Evolutionary conservation across 1,140 invertebrate genomes (phyloP).

Genomic region (Drosophila bocki): DNA sequence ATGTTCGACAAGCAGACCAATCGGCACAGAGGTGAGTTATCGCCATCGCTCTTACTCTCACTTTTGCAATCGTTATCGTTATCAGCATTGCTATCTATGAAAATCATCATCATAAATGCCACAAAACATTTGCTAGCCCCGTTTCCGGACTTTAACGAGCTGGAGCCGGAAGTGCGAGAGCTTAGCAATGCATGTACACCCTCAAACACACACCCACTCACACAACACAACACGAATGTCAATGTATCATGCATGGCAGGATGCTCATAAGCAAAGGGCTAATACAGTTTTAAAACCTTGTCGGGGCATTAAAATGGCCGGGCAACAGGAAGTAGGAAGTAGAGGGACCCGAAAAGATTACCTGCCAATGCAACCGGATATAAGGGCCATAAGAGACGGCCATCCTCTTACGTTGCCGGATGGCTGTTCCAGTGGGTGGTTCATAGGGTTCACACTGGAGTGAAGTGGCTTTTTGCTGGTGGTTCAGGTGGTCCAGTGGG

Average conservation of each 20-base stretch:
- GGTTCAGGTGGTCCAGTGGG: slow-evolving; percentile 1
- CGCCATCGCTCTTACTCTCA: slow-evolving; percentile 8
- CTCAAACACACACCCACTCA: slow-evolving; percentile 31
- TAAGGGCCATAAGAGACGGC: slow-evolving; percentile 62
- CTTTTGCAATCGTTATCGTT: slow-evolving; percentile 2
- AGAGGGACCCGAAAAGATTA: slow-evolving; percentile 72
- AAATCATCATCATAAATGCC: slow-evolving; percentile 24
- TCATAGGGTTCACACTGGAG: slow-evolving; percentile 1
- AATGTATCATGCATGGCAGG: slow-evolving; percentile 52
- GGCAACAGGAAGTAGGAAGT: slow-evolving; percentile 60
- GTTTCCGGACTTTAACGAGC: slow-evolving; percentile 77
- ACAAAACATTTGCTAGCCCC: slow-evolving; percentile 46
- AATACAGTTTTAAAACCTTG: slow-evolving; percentile 76
- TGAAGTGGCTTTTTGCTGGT: background rate
- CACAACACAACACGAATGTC: slow-evolving; percentile 11
- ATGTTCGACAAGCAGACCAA: slow-evolving; percentile 99
- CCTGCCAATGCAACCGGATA: slow-evolving; percentile 81
- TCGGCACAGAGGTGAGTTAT: slow-evolving; percentile 98
- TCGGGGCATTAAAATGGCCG: slow-evolving; percentile 66
- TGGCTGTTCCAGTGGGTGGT: slow-evolving; percentile 23
- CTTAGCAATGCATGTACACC: slow-evolving; percentile 64
- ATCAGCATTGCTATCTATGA: slow-evolving; percentile 14
- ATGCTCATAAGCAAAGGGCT: slow-evolving; percentile 54
- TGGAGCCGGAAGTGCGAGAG: slow-evolving; percentile 73
- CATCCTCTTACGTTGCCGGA: slow-evolving; percentile 34